These are phyloP conservation scores for Gasteruption jaculator DNA, from an alignment of 2,888 invertebrate species.

Conservation along the genomic window DNA sequence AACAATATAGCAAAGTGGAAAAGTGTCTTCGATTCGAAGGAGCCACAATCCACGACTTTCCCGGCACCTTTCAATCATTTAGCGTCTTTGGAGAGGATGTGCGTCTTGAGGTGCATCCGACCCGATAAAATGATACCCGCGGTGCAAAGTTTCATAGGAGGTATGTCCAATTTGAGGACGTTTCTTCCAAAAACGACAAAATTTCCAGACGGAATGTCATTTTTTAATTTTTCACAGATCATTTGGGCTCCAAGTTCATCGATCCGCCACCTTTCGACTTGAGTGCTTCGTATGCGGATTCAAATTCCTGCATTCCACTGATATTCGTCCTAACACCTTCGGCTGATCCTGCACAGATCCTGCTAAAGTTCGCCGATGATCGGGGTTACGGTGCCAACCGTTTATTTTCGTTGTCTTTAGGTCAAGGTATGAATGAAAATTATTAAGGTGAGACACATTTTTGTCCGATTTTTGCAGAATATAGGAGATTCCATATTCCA, in stretches of 20 bases:
- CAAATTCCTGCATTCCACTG: conserved; percentile 81
- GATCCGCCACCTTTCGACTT: conserved; percentile 91
- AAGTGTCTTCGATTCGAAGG: conserved; percentile 65
- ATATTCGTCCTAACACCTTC: conserved; percentile 91
- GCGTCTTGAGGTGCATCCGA: conserved; percentile 76
- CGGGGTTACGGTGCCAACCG: conserved; percentile 77
- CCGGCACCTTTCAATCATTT: conserved; percentile 71
- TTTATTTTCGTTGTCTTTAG: conserved; percentile 78
- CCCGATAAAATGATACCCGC: conserved; percentile 84
- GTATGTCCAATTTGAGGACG: no score
- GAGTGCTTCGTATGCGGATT: conserved; percentile 76
- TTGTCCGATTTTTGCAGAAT: neutral
- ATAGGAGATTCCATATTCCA: no score
- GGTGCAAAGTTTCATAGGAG: conserved; percentile 66
- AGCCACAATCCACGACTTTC: conserved; percentile 67
- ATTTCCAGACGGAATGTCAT: no score
- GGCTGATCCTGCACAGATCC: conserved; percentile 85
- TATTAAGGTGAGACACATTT: neutral
- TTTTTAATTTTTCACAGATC: conserved; percentile 48
- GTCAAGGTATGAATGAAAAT: conserved; percentile 69
- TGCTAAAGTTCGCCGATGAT: conserved; percentile 89
- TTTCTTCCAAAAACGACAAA: neutral
- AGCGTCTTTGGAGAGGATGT: conserved; percentile 67
- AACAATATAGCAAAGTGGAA: conserved; percentile 65
- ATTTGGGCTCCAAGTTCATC: conserved; percentile 75